These are phyloP conservation scores for Chamaedrilus cognettii DNA, from an alignment of 2,888 invertebrate species.

Conservation along the genomic window DNA sequence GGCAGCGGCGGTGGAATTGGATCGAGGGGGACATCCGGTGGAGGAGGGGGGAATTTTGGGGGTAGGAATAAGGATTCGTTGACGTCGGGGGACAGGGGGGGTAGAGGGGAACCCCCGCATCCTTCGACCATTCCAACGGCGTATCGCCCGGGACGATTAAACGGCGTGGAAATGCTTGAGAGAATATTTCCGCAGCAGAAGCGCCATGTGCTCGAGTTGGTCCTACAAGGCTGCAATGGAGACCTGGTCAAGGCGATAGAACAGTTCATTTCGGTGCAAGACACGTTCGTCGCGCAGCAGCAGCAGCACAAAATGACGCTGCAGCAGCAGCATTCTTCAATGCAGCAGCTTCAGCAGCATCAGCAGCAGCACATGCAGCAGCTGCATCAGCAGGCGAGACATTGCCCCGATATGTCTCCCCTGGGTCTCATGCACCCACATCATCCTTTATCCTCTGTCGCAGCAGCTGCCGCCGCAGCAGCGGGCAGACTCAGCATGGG, in stretches of 20 bases:
- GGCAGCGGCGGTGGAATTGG: not conserved
- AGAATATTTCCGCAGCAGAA: slow-evolving; percentile 84
- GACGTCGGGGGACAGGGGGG: not conserved
- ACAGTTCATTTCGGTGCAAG: slow-evolving; percentile 68
- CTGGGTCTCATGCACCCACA: not conserved
- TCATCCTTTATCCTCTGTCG: not conserved
- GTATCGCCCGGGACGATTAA: slow-evolving; percentile 62
- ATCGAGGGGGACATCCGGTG: not conserved
- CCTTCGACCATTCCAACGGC: slow-evolving; percentile 42
- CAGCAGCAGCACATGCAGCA: too few species aligned
- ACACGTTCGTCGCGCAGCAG: slow-evolving; percentile 50
- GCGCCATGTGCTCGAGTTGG: slow-evolving; percentile 85
- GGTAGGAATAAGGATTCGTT: too few species aligned
- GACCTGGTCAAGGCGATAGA: slow-evolving; percentile 89
- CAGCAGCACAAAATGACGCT: slow-evolving; percentile 23
- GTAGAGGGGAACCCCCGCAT: not conserved
- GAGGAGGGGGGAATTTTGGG: too few species aligned
- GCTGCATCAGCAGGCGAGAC: not conserved
- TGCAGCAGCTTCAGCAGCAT: too few species aligned
- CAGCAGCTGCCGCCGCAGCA: not conserved
- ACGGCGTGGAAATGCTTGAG: slow-evolving; percentile 74
- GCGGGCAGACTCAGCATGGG: slow-evolving; percentile 30
- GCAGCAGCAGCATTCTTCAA: slow-evolving; percentile 10
- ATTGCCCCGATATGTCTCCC: not conserved
- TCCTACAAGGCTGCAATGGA: slow-evolving; percentile 89